phyloP scores from a whole-genome alignment of 2,888 invertebrate species.

The Mamestra brassicae region DNA sequence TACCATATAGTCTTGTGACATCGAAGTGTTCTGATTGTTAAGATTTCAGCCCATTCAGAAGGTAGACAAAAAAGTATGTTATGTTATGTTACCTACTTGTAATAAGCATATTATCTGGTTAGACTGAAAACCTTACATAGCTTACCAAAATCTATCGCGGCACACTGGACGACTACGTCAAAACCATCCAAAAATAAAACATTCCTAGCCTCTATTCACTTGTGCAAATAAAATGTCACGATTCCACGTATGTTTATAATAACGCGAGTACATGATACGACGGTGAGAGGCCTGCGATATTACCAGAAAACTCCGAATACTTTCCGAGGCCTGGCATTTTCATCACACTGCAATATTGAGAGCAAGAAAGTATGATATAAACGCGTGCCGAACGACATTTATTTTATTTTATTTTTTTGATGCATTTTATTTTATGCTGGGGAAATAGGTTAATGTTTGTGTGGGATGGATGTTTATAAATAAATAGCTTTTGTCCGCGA shows the following conservation, averaged over 20 bases:
- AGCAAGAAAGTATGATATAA: slow-evolving; percentile 57
- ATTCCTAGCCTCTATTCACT: slow-evolving; percentile 54
- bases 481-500: no score
- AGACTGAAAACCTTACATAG: not conserved
- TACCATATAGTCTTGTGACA: no score
- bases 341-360: slow-evolving; percentile 59
- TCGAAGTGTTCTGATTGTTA: no score
- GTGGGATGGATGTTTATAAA: not conserved
- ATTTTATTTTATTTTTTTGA: slow-evolving; percentile 20
- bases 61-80: no score
- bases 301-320: slow-evolving; percentile 65
- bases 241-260: slow-evolving; percentile 71
- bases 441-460: slow-evolving; percentile 17
- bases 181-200: slow-evolving; percentile 45
- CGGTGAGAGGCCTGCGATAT: slow-evolving; percentile 62
- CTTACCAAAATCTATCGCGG: slow-evolving; percentile 9
- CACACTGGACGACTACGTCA: slow-evolving; percentile 7
- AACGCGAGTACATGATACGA: slow-evolving; percentile 66
- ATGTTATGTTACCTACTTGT: no score
- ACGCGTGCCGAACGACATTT: slow-evolving; percentile 9
- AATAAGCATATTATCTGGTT: no score
- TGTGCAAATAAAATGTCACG: slow-evolving; percentile 67
- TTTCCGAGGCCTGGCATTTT: slow-evolving; percentile 61
- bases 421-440: slow-evolving; percentile 48
- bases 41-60: no score